These are phyloP conservation scores for Corythornis madagascariensis DNA, from an alignment of 2,113 vertebrate species.

Conservation along the genomic window DNA sequence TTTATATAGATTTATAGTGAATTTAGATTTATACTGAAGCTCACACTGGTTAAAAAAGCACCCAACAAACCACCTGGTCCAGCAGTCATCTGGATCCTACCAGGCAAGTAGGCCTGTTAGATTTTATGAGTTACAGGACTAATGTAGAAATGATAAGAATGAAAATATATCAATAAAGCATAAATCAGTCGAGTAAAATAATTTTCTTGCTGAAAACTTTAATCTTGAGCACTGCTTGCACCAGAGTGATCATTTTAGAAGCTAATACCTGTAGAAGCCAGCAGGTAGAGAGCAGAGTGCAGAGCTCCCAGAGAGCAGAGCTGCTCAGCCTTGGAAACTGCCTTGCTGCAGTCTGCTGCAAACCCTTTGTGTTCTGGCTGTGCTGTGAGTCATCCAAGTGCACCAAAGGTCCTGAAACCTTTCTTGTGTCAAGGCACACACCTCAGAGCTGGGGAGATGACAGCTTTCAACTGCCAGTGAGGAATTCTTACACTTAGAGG, in stretches of 20 bases:
- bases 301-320: not conserved
- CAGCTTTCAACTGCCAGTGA: not conserved
- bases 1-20: not conserved
- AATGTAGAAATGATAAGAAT: not conserved
- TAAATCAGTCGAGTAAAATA: not conserved
- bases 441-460: not conserved
- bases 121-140: not conserved
- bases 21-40: not conserved
- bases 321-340: not conserved
- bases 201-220: not conserved
- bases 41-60: not conserved
- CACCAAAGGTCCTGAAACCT: not conserved
- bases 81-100: not conserved
- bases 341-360: not conserved
- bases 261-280: not conserved
- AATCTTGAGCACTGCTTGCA: not conserved
- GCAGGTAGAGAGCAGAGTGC: not conserved
- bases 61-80: not conserved
- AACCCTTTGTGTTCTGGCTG: not conserved
- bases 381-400: fast-evolving
- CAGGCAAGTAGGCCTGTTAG: not conserved
- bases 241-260: not conserved
- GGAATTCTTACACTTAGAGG: not conserved
- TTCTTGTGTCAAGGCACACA: not conserved
- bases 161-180: not conserved